Percentiles rank a stretch among this genome's conserved stretches.
These are phyloP conservation scores for Cacatua alba DNA, from an alignment of 2,113 vertebrate species.

Conservation along the genomic window DNA sequence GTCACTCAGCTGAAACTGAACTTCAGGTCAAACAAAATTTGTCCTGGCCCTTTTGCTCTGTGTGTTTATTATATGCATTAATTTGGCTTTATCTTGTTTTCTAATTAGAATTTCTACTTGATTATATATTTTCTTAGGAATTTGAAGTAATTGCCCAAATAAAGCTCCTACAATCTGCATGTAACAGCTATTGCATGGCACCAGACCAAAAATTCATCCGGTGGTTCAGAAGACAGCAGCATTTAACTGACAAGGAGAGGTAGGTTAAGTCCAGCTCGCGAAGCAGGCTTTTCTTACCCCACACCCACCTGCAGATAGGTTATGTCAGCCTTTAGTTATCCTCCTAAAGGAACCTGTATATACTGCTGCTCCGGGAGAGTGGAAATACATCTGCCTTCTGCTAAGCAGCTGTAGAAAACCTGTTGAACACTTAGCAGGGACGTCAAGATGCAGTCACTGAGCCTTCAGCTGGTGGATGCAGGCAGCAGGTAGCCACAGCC, in stretches of 20 bases:
- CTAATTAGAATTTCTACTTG: neutral
- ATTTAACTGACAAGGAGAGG: slow-evolving; percentile 91
- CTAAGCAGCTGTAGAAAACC: neutral
- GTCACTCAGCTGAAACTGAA: neutral
- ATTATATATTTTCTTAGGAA: slow-evolving; percentile 77
- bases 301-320: neutral
- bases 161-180: slow-evolving; percentile 92
- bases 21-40: neutral
- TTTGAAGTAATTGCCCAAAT: slow-evolving; percentile 96
- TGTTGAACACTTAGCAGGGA: neutral
- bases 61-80: neutral
- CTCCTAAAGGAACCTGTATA: neutral
- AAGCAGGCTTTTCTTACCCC: neutral
- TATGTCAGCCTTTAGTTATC: neutral
- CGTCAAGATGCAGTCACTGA: neutral
- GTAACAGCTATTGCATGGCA: slow-evolving; percentile 90
- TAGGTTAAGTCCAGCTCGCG: slow-evolving; percentile 16
- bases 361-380: neutral
- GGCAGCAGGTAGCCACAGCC: neutral
- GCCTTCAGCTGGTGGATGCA: rapidly evolving
- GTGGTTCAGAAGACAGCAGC: slow-evolving; percentile 87
- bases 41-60: neutral
- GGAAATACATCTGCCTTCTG: neutral
- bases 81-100: neutral
- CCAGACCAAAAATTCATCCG: slow-evolving; percentile 84